Evolutionary conservation across 2,797 vertebrate species (phyloP).

Genomic region (Clarias pachynema): DNA sequence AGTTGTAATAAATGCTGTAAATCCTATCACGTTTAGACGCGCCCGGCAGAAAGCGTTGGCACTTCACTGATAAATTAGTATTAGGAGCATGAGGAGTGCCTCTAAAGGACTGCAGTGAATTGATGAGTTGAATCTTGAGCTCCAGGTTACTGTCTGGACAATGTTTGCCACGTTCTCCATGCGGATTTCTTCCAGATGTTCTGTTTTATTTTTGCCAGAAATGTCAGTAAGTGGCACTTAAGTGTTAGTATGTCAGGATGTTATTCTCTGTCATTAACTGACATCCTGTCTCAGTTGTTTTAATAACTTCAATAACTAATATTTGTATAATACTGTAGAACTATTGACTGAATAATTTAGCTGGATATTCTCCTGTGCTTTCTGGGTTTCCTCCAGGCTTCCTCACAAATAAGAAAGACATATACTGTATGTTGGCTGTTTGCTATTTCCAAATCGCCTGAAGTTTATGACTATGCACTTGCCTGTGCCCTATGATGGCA

Average conservation of each 20-base stretch:
- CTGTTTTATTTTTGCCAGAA: background rate
- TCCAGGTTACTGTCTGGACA: slow-evolving; percentile 3
- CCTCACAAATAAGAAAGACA: too few species aligned
- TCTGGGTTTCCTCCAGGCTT: too few species aligned
- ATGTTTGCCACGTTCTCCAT: background rate
- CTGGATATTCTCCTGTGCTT: too few species aligned
- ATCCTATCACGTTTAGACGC: background rate
- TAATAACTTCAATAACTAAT: too few species aligned
- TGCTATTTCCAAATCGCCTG: too few species aligned
- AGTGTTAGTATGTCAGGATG: background rate
- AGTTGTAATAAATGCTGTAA: slow-evolving; percentile 25
- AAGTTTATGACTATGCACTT: too few species aligned
- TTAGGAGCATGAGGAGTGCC: background rate
- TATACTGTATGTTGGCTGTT: too few species aligned
- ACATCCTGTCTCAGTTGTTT: background rate
- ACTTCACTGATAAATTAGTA: slow-evolving; percentile 19
- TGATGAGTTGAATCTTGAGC: background rate
- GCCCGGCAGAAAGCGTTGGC: background rate
- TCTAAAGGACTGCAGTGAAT: slow-evolving; percentile 3
- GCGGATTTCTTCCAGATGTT: background rate
- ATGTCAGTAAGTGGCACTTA: background rate
- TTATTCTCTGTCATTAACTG: background rate
- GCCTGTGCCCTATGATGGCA: too few species aligned
- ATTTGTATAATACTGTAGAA: background rate
- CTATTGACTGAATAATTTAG: background rate